Evolutionary conservation across 2,888 invertebrate genomes (phyloP), one percentile per base, ranked within the genome.

Genomic region (Metallyticus violacea): DNA sequence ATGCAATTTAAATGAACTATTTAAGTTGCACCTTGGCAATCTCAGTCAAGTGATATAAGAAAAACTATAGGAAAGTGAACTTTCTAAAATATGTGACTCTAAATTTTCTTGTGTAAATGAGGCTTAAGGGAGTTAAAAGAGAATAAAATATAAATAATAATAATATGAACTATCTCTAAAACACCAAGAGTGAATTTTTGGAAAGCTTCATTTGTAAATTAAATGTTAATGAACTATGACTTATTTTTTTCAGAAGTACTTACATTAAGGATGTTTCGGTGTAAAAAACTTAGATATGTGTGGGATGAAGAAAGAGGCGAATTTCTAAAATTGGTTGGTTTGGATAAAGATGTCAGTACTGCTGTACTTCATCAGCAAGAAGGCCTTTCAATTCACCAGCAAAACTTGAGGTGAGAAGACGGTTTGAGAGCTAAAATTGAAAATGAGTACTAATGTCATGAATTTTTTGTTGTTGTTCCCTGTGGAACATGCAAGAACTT

Each of bases 241-340:
- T n/a, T 82, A 27, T 9, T 78, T 85, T 28, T 87, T 87, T 6
- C 85, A 88, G 88, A 87, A 40, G 76, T 94, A 40, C 93, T 94
- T 84, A 93, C 92, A 81, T 92, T 95, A 85, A 93, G 95, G 2
- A 93, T 95, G 89, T 97, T 98, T 91, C 94, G 93, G 0, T 97
- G 97, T 90, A 98, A 98, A 91, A 98, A 97, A 91, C 93, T 97
- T 88, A 94, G 94, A 0, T 95, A 97, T 89, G 93, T 97, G 26
- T 98, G 97, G 97, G 96, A 97, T 90, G 91, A 91, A 0, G 93
- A 94, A 40, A 93, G 94, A 28, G 93, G 94, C 78, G 94, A 94
- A 88, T 98, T 97, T 92, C 91, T 93, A 22, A 94, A 95, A 89
- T 92, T 98, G 76, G 94, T 94, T 79, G 97, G 97, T 5, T 92